These are phyloP conservation scores for Drosophila niveifrons DNA, from an alignment of 2,888 invertebrate species.

Conservation along the genomic window DNA sequence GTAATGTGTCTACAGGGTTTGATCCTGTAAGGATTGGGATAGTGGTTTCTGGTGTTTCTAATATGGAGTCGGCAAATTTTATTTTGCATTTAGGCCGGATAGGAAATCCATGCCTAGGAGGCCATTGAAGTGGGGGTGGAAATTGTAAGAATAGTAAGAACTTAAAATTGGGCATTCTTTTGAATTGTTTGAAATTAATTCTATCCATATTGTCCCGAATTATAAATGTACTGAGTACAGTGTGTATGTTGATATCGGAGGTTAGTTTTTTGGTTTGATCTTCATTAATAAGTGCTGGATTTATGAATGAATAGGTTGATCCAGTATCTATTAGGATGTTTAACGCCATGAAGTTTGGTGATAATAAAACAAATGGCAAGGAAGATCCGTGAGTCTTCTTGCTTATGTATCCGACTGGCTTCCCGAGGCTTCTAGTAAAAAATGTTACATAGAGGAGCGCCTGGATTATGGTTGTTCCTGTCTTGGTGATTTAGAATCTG, in stretches of 20 bases:
- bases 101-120: not conserved
- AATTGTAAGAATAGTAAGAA: conserved; percentile 16
- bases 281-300: conserved; percentile 17
- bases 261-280: conserved; percentile 24
- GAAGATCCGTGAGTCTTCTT: not conserved
- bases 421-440: conserved; percentile 15
- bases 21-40: conserved; percentile 10
- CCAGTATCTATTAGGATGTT: conserved; percentile 20
- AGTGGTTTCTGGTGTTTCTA: conserved; percentile 16
- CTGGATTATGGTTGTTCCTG: conserved; percentile 32
- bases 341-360: conserved; percentile 16
- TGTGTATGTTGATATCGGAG: conserved; percentile 20
- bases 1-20: conserved; percentile 16
- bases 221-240: conserved; percentile 29
- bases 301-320: conserved; percentile 17
- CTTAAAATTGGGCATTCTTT: conserved; percentile 17
- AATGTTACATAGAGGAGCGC: conserved; percentile 29
- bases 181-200: conserved; percentile 28
- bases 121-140: conserved; percentile 21
- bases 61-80: conserved; percentile 5
- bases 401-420: conserved; percentile 1
- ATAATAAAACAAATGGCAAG: conserved; percentile 28
- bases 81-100: not conserved
- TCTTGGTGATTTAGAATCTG: conserved; percentile 15
- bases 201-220: conserved; percentile 33